Percentiles rank a stretch among this genome's conserved stretches.
Conservation (phyloP, 2,888 invertebrate species). For the Strigamia maritima region DNA sequence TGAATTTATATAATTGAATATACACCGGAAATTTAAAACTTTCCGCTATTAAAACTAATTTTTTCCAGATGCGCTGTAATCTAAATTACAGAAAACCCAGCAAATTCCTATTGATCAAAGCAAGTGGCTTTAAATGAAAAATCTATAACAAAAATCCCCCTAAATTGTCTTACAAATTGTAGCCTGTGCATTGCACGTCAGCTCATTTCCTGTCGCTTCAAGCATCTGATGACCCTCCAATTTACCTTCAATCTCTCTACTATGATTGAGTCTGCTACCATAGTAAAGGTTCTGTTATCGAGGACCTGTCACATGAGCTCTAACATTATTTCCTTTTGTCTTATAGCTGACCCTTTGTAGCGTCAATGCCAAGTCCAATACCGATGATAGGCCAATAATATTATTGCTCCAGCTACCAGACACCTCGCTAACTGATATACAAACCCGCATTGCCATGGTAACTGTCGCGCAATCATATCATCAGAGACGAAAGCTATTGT, state of each 20-base stretch:
- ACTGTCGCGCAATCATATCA: neutral
- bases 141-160: neutral
- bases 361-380: conserved; percentile 9
- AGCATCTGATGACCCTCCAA: conserved; percentile 23
- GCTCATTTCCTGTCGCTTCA: conserved; percentile 16
- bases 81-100: neutral
- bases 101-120: neutral
- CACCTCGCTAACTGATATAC: conserved; percentile 6
- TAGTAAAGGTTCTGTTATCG: conserved; percentile 1
- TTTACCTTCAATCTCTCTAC: conserved; percentile 11
- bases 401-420: neutral
- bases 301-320: conserved; percentile 1
- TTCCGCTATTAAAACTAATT: neutral
- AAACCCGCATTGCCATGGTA: neutral
- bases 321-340: conserved; percentile 23
- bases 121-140: neutral
- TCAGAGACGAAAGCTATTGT: neutral
- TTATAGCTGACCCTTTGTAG: neutral
- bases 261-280: neutral
- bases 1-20: no score
- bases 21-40: neutral
- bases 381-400: conserved; percentile 9
- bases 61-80: neutral
- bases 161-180: conserved; percentile 19
- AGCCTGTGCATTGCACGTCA: conserved; percentile 15